phyloP scores from a whole-genome alignment of 2,888 invertebrate species.

The Caenorhabditis sp. region DNA sequence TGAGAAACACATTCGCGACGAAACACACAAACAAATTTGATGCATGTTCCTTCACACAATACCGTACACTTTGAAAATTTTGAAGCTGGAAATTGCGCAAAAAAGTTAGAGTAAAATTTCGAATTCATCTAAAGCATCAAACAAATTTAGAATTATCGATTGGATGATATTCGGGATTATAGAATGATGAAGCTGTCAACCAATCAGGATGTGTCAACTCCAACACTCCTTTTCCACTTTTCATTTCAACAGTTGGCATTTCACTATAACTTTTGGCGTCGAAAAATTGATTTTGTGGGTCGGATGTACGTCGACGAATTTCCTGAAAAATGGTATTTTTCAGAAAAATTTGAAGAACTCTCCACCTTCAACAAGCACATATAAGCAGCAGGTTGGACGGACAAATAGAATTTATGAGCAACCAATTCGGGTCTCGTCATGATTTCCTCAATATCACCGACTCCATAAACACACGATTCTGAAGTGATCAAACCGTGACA shows the following conservation, averaged over 20 bases:
- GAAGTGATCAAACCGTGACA: conserved; percentile 3
- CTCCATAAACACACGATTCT: conserved; percentile 27
- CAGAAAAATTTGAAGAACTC: neutral
- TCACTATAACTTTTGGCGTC: conserved; percentile 25
- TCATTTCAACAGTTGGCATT: conserved; percentile 32
- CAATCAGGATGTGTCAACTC: conserved; percentile 30
- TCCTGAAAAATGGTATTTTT: conserved; percentile 11
- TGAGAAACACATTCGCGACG: too few species aligned
- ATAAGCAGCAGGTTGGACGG: conserved; percentile 32
- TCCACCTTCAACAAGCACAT: conserved; percentile 38
- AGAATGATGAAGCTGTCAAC: conserved; percentile 21
- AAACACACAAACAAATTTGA: too few species aligned
- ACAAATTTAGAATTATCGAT: conserved; percentile 1
- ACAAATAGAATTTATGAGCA: conserved; percentile 40
- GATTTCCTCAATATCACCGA: conserved; percentile 23
- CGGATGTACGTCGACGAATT: conserved; percentile 10
- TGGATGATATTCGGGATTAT: neutral
- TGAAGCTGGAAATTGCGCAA: too few species aligned
- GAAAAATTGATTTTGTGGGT: conserved; percentile 7
- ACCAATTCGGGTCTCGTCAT: conserved; percentile 30
- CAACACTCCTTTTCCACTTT: conserved; percentile 16
- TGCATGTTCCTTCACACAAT: too few species aligned
- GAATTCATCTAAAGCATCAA: too few species aligned
- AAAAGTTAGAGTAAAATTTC: too few species aligned
- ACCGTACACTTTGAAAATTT: too few species aligned